phyloP scores from a whole-genome alignment of 2,797 vertebrate species.

The Amblyopsis hoosieri region DNA sequence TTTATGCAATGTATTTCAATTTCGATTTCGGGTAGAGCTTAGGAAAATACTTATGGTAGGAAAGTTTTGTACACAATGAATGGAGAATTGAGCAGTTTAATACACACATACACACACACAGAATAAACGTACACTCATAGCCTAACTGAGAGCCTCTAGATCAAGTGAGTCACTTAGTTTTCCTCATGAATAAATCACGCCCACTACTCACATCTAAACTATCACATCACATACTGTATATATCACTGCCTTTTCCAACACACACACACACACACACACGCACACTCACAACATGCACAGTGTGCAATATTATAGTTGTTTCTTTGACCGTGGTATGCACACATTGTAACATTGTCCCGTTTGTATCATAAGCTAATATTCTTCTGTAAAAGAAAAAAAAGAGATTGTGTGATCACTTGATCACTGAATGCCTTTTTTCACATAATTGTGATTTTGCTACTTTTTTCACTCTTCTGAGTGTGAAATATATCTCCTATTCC shows the following conservation, averaged over 20 bases:
- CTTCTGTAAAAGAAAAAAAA: background rate
- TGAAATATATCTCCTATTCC: background rate
- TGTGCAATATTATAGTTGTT: background rate
- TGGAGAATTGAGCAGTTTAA: background rate
- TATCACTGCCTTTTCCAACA: conserved; percentile 40
- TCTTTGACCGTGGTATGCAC: background rate
- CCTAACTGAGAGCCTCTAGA: conserved; percentile 45
- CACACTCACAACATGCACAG: conserved; percentile 8
- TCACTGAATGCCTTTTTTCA: background rate
- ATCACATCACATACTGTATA: background rate
- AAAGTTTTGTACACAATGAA: too few relatives aligned
- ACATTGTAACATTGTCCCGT: background rate
- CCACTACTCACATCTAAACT: conserved; percentile 48
- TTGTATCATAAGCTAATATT: background rate
- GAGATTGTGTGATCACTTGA: too few relatives aligned
- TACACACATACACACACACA: background rate
- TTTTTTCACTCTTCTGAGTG: background rate
- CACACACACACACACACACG: conserved; percentile 3
- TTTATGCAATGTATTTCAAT: too few relatives aligned
- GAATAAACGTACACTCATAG: background rate
- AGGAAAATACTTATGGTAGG: too few relatives aligned
- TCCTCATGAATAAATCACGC: conserved; percentile 70
- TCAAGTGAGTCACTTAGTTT: conserved; percentile 59
- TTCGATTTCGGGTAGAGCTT: too few relatives aligned
- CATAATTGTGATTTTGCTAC: background rate